Evolutionary conservation across 2,113 vertebrate genomes (phyloP).

Genomic region (Machaerirhynchus nigripectus): DNA sequence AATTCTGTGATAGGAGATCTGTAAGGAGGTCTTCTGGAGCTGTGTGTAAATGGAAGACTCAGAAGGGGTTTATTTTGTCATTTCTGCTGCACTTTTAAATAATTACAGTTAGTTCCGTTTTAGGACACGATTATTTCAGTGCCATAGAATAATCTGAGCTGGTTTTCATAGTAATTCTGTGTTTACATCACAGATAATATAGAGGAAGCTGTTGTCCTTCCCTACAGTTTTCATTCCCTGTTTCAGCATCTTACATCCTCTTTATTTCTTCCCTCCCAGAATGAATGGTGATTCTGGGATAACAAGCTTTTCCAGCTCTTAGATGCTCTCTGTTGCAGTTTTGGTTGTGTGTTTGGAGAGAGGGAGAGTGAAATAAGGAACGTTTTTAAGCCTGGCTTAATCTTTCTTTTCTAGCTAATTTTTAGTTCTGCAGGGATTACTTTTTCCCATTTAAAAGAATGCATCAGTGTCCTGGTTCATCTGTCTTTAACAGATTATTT

Average conservation of each 20-base stretch:
- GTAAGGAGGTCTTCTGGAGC: background rate
- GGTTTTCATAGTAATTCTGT: background rate
- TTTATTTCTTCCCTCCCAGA: background rate
- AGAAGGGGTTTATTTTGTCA: background rate
- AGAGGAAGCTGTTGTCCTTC: background rate
- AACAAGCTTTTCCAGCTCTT: background rate
- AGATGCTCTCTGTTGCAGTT: background rate
- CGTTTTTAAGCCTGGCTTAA: background rate
- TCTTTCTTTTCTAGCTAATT: background rate
- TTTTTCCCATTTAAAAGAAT: background rate
- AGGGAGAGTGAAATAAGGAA: background rate
- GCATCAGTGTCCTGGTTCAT: background rate
- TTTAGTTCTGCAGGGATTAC: background rate
- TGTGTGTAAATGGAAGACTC: background rate
- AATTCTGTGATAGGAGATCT: background rate
- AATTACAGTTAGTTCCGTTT: background rate
- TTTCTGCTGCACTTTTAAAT: background rate
- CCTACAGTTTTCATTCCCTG: background rate
- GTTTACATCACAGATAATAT: background rate
- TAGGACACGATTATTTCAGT: background rate
- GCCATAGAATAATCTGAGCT: background rate
- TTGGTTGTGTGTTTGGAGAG: background rate
- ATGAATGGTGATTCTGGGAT: background rate
- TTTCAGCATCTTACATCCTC: background rate
- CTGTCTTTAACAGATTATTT: background rate